Evolutionary conservation across 1,140 invertebrate species (phyloP).

Genomic region (Scaptomyza pallida): DNA sequence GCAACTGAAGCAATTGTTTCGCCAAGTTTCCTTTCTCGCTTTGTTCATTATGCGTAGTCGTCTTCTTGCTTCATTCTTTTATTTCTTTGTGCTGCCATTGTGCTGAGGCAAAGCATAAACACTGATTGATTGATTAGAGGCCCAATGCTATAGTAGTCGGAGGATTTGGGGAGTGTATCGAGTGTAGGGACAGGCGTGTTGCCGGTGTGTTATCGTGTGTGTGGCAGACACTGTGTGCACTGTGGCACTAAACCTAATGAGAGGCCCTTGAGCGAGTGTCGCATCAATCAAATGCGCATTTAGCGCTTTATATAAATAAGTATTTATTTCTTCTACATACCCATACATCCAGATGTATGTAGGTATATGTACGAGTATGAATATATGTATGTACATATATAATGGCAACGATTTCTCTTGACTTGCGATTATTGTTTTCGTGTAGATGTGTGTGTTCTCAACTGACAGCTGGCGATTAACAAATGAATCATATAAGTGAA

Average conservation of each 20-base stretch:
- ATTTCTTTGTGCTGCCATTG: constrained; percentile 40
- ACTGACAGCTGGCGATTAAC: constrained; percentile 75
- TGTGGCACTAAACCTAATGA: constrained; percentile 77
- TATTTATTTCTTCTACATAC: constrained; percentile 19
- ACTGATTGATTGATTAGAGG: constrained; percentile 83
- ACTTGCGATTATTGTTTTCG: constrained; percentile 77
- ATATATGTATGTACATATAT: constrained; percentile 15
- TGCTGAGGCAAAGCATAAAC: constrained; percentile 62
- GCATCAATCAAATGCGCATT: constrained; percentile 81
- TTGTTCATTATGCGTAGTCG: constrained; percentile 67
- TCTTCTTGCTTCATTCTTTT: constrained; percentile 15
- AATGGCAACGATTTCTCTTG: constrained; percentile 70
- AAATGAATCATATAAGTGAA: constrained; percentile 75
- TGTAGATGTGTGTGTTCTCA: constrained; percentile 45
- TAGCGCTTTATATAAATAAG: constrained; percentile 67
- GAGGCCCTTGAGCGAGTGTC: constrained; percentile 78
- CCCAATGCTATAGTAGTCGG: constrained; percentile 28
- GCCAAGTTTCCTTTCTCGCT: constrained; percentile 63
- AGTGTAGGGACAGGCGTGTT: neutral
- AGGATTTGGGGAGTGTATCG: constrained; percentile 3
- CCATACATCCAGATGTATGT: constrained; percentile 6
- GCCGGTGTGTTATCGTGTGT: constrained; percentile 15
- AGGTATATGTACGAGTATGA: constrained; percentile 1
- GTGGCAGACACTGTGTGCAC: constrained; percentile 18
- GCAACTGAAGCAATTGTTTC: constrained; percentile 74